Conservation (phyloP, 2,113 vertebrate genomes). For the Chrysochloris asiatica region DNA sequence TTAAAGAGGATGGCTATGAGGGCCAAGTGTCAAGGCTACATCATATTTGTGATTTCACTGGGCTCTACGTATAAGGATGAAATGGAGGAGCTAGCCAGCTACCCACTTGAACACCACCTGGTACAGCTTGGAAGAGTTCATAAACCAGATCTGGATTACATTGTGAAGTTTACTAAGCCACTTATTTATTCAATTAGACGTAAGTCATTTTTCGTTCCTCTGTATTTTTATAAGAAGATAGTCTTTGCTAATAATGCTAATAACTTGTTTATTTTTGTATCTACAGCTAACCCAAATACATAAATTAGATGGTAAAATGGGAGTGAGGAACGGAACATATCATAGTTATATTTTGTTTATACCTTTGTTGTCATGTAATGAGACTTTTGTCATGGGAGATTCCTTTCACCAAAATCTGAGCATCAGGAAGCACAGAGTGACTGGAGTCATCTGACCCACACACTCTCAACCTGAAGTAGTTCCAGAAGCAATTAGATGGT, state of each 20-base stretch:
- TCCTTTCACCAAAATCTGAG: not conserved
- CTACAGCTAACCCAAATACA: conserved; percentile 12
- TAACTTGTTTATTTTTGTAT: not conserved
- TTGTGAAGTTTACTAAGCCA: conserved; percentile 70
- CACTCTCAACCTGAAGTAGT: not conserved
- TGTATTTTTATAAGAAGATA: conserved; percentile 18
- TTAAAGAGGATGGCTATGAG: conserved; percentile 65
- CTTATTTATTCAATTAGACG: conserved; percentile 77
- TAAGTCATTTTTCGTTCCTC: conserved; percentile 73
- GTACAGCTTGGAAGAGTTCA: conserved; percentile 74
- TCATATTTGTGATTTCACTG: conserved; percentile 79
- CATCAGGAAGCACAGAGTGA: not conserved
- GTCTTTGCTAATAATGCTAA: not conserved
- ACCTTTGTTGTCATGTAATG: not conserved
- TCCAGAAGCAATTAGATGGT: not conserved
- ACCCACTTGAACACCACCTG: conserved; percentile 79
- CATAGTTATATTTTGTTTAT: not conserved
- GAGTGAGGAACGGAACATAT: not conserved
- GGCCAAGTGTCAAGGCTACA: conserved; percentile 80
- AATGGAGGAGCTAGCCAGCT: conserved; percentile 75
- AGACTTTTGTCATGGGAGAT: not conserved
- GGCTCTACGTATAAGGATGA: conserved; percentile 46
- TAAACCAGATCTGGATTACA: conserved; percentile 77
- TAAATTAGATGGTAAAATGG: not conserved
- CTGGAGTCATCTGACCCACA: not conserved